Conservation (phyloP, 1,140 invertebrate species). For the Drosophila lowei region DNA sequence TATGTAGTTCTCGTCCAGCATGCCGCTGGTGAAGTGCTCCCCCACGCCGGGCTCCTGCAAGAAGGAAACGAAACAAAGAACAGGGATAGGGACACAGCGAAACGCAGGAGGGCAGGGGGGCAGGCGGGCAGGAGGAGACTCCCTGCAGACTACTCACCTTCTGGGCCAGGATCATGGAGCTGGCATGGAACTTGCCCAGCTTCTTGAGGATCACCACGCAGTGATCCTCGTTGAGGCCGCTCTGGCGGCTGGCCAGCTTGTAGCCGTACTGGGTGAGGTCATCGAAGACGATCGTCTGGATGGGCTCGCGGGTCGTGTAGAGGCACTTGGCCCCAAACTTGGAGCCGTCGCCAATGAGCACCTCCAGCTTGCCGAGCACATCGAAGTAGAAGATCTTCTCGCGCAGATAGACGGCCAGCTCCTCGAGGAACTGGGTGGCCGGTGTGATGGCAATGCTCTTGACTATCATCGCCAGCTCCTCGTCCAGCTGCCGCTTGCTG, state of each 20-base stretch:
- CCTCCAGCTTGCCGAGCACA: slow-evolving; percentile 74
- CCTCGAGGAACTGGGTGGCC: slow-evolving; percentile 79
- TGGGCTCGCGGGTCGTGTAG: slow-evolving; percentile 71
- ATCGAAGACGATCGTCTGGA: slow-evolving; percentile 82
- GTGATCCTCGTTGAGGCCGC: slow-evolving; percentile 76
- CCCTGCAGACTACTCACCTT: slow-evolving; percentile 47
- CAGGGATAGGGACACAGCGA: background rate
- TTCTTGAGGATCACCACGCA: slow-evolving; percentile 71
- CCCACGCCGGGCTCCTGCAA: slow-evolving; percentile 58
- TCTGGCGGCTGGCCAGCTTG: slow-evolving; percentile 74
- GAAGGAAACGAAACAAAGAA: slow-evolving; percentile 1
- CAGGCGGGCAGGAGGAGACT: background rate
- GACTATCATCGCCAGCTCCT: slow-evolving; percentile 75
- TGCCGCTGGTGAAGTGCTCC: slow-evolving; percentile 72
- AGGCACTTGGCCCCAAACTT: slow-evolving; percentile 78
- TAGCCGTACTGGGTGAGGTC: slow-evolving; percentile 79
- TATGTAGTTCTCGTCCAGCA: slow-evolving; percentile 79
- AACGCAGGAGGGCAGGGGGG: background rate
- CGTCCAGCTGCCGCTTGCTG: slow-evolving; percentile 71
- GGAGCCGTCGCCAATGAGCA: slow-evolving; percentile 66
- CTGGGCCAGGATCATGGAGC: slow-evolving; percentile 73
- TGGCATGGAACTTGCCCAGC: slow-evolving; percentile 77
- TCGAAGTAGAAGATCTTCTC: slow-evolving; percentile 81
- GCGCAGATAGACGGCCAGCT: slow-evolving; percentile 72
- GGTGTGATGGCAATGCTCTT: slow-evolving; percentile 78